These are phyloP conservation scores for Drosophila watanabei DNA, from an alignment of 1,140 invertebrate species.

Conservation along the genomic window DNA sequence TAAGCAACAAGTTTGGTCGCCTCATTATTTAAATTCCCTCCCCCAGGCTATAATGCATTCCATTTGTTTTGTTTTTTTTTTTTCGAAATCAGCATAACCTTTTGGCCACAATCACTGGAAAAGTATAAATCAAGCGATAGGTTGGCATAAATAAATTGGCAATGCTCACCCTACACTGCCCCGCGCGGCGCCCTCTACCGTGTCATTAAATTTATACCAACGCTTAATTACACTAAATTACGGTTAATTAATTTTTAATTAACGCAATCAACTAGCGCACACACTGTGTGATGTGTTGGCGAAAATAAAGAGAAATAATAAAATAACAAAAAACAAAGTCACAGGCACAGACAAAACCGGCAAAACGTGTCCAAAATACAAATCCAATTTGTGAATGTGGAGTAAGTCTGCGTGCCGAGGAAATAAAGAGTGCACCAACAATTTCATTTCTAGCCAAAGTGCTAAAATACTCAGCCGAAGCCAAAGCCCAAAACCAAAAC, in stretches of 20 bases:
- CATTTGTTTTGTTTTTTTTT: constrained; percentile 56
- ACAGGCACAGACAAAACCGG: constrained; percentile 53
- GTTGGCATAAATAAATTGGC: constrained; percentile 54
- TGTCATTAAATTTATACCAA: constrained; percentile 71
- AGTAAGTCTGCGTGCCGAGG: constrained; percentile 70
- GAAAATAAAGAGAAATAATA: background rate
- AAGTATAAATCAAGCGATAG: constrained; percentile 50
- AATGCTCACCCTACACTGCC: constrained; percentile 21
- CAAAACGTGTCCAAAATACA: constrained; percentile 71
- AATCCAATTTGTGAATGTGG: constrained; percentile 60
- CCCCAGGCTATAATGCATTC: constrained; percentile 51
- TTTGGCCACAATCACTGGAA: constrained; percentile 33
- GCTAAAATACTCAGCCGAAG: constrained; percentile 56
- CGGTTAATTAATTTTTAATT: constrained; percentile 80
- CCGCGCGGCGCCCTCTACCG: constrained; percentile 27
- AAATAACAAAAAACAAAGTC: background rate
- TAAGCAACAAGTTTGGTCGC: constrained; percentile 33
- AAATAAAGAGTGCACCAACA: constrained; percentile 42
- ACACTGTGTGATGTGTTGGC: constrained; percentile 28
- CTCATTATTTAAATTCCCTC: constrained; percentile 21
- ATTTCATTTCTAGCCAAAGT: constrained; percentile 70
- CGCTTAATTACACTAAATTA: constrained; percentile 78
- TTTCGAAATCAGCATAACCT: constrained; percentile 46
- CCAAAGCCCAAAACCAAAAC: constrained; percentile 35
- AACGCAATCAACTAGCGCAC: constrained; percentile 71